Evolutionary conservation across 2,888 invertebrate genomes (phyloP).

Genomic region (Hyposoter dolosus): DNA sequence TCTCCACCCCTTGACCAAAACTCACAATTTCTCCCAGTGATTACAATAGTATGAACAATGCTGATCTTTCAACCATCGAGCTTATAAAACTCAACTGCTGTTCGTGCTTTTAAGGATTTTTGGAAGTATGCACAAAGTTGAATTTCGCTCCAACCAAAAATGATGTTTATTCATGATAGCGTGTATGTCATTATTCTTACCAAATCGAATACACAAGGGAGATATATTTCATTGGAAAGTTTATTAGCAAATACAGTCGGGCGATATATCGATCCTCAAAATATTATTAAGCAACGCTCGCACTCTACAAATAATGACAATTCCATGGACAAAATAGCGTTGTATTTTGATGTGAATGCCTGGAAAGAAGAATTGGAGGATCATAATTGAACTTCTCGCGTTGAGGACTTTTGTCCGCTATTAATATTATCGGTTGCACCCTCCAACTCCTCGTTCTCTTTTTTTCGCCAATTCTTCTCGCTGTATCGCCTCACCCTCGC

Average conservation of each 20-base stretch:
- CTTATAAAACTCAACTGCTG: slow-evolving; percentile 67
- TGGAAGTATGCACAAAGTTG: slow-evolving; percentile 65
- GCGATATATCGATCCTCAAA: slow-evolving; percentile 4
- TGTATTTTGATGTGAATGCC: not conserved
- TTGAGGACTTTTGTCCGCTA: slow-evolving; percentile 69
- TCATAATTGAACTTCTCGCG: slow-evolving; percentile 75
- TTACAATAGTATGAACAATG: slow-evolving; percentile 32
- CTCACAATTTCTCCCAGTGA: slow-evolving; percentile 57
- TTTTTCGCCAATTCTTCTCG: slow-evolving; percentile 37
- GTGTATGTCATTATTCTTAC: slow-evolving; percentile 79
- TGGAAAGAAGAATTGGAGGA: slow-evolving; percentile 72
- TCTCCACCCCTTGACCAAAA: slow-evolving; percentile 15
- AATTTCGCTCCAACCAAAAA: slow-evolving; percentile 77
- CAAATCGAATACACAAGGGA: slow-evolving; percentile 58
- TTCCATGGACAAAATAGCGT: not conserved
- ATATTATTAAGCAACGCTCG: not conserved
- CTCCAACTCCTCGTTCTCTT: slow-evolving; percentile 51
- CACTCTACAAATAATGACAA: not conserved
- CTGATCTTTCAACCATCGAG: slow-evolving; percentile 58
- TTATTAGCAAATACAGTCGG: slow-evolving; percentile 7
- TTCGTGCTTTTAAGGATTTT: slow-evolving; percentile 39
- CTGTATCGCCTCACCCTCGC: slow-evolving; percentile 4
- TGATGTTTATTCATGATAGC: slow-evolving; percentile 80
- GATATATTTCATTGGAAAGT: slow-evolving; percentile 41
- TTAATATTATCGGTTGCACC: slow-evolving; percentile 75